Base-by-base conservation (phyloP, 1,140 invertebrate species). In the Danaus melanippus region DNA sequence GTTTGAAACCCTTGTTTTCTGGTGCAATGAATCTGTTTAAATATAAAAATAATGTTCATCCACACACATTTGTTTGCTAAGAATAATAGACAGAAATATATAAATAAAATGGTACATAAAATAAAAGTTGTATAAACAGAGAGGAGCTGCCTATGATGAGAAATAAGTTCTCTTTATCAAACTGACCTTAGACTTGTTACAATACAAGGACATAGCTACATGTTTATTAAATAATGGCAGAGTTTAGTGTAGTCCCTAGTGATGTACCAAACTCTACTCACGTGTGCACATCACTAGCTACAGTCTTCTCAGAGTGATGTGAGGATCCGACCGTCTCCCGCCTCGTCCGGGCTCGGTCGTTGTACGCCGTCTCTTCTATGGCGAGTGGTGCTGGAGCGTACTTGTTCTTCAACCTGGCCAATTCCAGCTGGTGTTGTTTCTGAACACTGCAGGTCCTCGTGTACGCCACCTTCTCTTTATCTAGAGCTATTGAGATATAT, bases 1-100 rank as follows among this genome's bases (percentile, higher is more conserved):
- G 80, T 87, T 96, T 93, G 79, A 96, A 97, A 0, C 97, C 96
- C 86, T 95, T 95, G 71, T 97, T 97, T 40, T 92, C 90, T 12
- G 91, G 86, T 11, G 91, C 79, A 68, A 97, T 94, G 15, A 90
- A 91, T 67, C 95, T 96, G 77, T 56, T 42, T 53, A 63, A 63
- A 50, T 53, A 56, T 60, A 55, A 39, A 56, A 51, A 57, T n/a
- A n/a, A n/a, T n/a, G n/a, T n/a, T n/a, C n/a, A n/a, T n/a, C n/a
- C n/a, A n/a, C n/a, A n/a, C n/a, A n/a, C n/a, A n/a, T n/a, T n/a
- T n/a, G n/a, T n/a, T n/a, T n/a, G n/a, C n/a, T n/a, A n/a, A n/a
- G n/a, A n/a, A n/a, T n/a, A n/a, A n/a, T n/a, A n/a, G n/a, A n/a
- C n/a, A n/a, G n/a, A n/a, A n/a, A n/a, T n/a, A n/a, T n/a, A n/a